These are phyloP conservation scores for Carpatolechia fugitivella DNA, from an alignment of 2,888 invertebrate species.

Conservation along the genomic window DNA sequence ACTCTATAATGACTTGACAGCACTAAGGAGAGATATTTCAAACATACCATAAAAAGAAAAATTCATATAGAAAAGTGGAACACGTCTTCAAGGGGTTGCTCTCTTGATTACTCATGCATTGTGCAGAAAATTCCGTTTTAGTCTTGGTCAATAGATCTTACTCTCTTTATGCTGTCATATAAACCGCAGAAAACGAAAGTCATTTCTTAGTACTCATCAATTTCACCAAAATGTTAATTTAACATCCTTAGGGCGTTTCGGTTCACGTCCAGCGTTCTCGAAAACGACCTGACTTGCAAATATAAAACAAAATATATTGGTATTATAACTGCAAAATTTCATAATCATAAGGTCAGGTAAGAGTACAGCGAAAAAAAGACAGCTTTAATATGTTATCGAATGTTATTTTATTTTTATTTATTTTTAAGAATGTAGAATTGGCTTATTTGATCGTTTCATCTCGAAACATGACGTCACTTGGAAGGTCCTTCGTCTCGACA, in stretches of 20 bases:
- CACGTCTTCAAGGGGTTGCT: constrained; percentile 2
- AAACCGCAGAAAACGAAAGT: constrained; percentile 10
- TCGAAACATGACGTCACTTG: not conserved
- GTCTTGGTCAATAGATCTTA: constrained; percentile 7
- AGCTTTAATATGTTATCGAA: too few relatives aligned
- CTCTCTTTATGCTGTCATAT: constrained; percentile 2
- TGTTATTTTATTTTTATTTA: too few relatives aligned
- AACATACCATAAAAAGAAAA: not conserved
- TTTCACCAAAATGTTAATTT: not conserved
- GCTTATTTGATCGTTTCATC: not conserved
- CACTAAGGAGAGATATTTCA: not conserved
- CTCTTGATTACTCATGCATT: constrained; percentile 11
- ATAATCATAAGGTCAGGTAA: too few relatives aligned
- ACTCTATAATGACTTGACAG: constrained; percentile 1
- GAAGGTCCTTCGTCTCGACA: constrained; percentile 33
- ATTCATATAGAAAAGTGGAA: not conserved
- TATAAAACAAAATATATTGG: too few relatives aligned
- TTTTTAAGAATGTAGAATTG: too few relatives aligned
- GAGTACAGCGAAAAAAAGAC: too few relatives aligned
- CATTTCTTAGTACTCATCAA: constrained; percentile 10
- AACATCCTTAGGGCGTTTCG: not conserved
- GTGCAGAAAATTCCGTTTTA: constrained; percentile 1
- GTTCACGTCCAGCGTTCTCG: not conserved
- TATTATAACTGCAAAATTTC: too few relatives aligned
- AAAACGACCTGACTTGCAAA: too few relatives aligned